A percentile compares a stretch with the other conserved stretches of the same genome.
Conservation (phyloP, 2,113 vertebrate genomes). For the Ictalurus punctatus region DNA sequence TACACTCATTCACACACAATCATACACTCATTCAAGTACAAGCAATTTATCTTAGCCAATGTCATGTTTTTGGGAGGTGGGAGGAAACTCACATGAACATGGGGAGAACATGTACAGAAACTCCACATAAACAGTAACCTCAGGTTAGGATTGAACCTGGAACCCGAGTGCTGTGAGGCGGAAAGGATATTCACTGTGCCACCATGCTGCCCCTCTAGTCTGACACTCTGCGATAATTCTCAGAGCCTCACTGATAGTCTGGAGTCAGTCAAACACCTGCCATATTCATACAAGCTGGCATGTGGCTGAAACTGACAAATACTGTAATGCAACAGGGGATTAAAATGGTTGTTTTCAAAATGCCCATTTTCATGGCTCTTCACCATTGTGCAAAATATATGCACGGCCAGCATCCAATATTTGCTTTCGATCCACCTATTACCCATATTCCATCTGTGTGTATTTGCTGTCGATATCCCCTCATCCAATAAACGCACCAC, state of each 20-base stretch:
- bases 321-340: neutral
- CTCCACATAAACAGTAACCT: neutral
- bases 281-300: neutral
- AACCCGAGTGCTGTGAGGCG: neutral
- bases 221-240: neutral
- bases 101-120: neutral
- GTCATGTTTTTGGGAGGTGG: neutral
- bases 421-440: constrained; percentile 27
- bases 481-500: constrained; percentile 69
- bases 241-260: neutral
- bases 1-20: neutral
- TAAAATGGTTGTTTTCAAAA: constrained; percentile 22
- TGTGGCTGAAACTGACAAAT: constrained; percentile 15
- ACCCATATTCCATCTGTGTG: constrained; percentile 38
- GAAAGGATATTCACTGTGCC: neutral
- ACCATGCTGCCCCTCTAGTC: neutral
- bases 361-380: neutral
- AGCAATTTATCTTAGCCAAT: neutral
- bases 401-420: constrained; percentile 14
- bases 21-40: neutral
- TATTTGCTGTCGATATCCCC: constrained; percentile 62
- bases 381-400: constrained; percentile 19
- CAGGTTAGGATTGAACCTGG: neutral
- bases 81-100: neutral
- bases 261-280: constrained; percentile 15